These are phyloP conservation scores for Tetheella fluctuosa DNA, from an alignment of 2,888 invertebrate genomes.

Conservation along the genomic window DNA sequence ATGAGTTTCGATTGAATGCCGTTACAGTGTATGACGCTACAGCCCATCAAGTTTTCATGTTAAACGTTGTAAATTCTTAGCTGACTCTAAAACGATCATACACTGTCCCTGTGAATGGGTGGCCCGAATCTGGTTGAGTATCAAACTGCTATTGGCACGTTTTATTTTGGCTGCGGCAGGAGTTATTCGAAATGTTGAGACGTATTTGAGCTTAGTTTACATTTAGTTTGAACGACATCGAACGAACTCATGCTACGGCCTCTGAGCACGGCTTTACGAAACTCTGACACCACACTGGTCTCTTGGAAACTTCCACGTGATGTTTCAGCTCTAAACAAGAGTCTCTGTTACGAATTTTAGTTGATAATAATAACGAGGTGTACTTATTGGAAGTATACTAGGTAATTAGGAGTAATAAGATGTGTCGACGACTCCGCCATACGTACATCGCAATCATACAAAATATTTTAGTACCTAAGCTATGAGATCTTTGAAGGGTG, in stretches of 20 bases:
- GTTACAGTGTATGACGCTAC: constrained; percentile 74
- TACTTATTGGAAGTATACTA: constrained; percentile 53
- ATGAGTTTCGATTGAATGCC: constrained; percentile 80
- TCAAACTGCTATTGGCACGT: constrained; percentile 72
- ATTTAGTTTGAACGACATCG: constrained; percentile 30
- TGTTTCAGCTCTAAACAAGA: constrained; percentile 61
- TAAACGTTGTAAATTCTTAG: constrained; percentile 38
- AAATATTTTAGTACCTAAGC: constrained; percentile 27
- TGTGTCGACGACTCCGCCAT: constrained; percentile 74
- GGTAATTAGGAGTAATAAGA: constrained; percentile 64
- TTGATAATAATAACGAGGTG: constrained; percentile 54
- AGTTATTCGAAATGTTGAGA: constrained; percentile 31
- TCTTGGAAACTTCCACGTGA: constrained; percentile 57
- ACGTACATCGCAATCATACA: constrained; percentile 57
- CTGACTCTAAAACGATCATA: constrained; percentile 52
- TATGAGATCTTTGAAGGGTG: neutral
- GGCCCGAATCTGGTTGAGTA: constrained; percentile 81
- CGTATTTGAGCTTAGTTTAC: constrained; percentile 16
- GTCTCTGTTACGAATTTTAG: constrained; percentile 68
- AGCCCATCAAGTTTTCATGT: constrained; percentile 53
- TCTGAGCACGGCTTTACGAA: constrained; percentile 79
- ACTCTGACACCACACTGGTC: constrained; percentile 75
- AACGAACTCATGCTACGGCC: constrained; percentile 41
- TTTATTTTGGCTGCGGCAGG: constrained; percentile 52
- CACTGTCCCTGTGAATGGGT: constrained; percentile 72